phyloP scores from a whole-genome alignment of 2,797 vertebrate genomes.

The Chrysocyon brachyurus region DNA sequence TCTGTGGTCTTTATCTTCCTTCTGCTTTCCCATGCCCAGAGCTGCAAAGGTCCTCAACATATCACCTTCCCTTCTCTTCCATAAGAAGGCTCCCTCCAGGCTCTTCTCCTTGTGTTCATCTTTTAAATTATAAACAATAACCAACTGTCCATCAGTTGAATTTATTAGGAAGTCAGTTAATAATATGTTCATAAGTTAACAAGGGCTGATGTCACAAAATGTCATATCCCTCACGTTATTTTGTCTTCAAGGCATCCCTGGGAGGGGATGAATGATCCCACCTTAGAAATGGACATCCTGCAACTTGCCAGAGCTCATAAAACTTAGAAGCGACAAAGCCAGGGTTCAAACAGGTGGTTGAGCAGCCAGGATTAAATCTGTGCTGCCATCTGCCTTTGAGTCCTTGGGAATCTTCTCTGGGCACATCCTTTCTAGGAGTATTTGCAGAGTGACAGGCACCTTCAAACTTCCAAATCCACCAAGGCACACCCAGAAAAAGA shows the following conservation, averaged over 20 bases:
- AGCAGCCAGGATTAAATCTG: not conserved
- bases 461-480: not conserved
- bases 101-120: not conserved
- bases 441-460: not conserved
- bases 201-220: not conserved
- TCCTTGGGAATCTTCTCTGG: not conserved
- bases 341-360: not conserved
- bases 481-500: not conserved
- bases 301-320: not conserved
- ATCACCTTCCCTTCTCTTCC: not conserved
- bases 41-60: not conserved
- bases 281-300: not conserved
- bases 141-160: not conserved
- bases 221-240: not conserved
- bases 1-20: not conserved
- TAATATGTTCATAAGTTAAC: not conserved
- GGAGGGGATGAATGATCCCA: not conserved
- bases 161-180: not conserved
- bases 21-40: not conserved
- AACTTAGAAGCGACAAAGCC: not conserved
- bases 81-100: not conserved
- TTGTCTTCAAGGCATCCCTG: not conserved
- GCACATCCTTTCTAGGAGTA: not conserved
- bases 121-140: not conserved
- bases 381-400: not conserved